phyloP scores from a whole-genome alignment of 2,113 vertebrate species.

The Promerops cafer region DNA sequence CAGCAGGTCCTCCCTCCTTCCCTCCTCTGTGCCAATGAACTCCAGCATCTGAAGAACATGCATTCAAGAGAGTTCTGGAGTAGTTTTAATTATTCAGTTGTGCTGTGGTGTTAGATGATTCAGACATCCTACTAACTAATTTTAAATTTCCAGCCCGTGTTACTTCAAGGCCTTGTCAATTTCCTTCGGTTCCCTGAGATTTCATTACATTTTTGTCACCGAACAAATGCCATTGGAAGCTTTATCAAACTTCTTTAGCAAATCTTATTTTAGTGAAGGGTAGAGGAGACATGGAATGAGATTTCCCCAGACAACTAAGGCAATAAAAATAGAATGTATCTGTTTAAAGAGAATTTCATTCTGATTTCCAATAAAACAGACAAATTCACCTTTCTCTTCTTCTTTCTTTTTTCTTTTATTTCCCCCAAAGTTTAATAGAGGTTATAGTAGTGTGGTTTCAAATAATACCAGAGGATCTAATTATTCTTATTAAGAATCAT shows the following conservation, averaged over 20 bases:
- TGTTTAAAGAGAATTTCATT: constrained; percentile 29
- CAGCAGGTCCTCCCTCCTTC: background rate
- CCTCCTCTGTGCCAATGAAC: background rate
- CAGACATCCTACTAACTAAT: background rate
- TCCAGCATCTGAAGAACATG: background rate
- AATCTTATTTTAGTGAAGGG: background rate
- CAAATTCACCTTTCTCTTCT: constrained; percentile 14
- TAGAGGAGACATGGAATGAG: background rate
- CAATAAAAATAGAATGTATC: constrained; percentile 17
- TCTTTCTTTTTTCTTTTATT: background rate
- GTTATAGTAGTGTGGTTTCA: constrained; percentile 1
- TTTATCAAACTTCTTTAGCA: background rate
- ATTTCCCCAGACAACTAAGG: constrained; percentile 6
- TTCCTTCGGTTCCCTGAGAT: background rate
- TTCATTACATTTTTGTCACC: background rate
- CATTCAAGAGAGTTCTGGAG: background rate
- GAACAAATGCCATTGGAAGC: background rate
- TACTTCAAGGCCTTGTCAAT: background rate
- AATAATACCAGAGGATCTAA: constrained; percentile 45
- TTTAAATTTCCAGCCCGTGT: background rate
- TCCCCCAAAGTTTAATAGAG: background rate
- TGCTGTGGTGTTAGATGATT: background rate
- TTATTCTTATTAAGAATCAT: constrained; percentile 50
- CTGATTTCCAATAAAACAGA: constrained; percentile 21
- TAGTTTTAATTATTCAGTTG: background rate